Conservation (phyloP, 2,888 invertebrate species). For the Chouioia cunea region DNA sequence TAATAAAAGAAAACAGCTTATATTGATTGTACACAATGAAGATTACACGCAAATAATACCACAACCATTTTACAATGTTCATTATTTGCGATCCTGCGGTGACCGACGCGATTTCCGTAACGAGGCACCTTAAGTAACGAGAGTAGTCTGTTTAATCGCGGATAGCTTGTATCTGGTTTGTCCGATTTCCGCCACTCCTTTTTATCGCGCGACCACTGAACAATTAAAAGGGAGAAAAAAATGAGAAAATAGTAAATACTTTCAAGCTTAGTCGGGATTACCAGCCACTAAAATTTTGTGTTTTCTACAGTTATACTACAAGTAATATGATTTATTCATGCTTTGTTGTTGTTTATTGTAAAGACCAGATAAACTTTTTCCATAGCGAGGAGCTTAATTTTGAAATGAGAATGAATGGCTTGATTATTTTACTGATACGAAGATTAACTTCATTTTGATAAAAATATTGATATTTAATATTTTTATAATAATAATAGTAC, state of each 20-base stretch:
- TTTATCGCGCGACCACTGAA: background rate
- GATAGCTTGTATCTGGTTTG: background rate
- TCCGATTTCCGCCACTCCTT: slow-evolving; percentile 1
- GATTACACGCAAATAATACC: background rate
- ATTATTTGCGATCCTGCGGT: background rate
- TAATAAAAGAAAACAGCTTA: background rate
- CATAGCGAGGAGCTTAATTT: too few relatives aligned
- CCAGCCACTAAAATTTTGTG: slow-evolving; percentile 30
- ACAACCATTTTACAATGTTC: background rate
- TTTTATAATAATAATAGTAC: background rate
- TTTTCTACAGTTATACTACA: background rate
- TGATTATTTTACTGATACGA: slow-evolving; percentile 18
- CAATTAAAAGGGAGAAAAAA: background rate
- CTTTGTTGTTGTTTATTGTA: slow-evolving; percentile 33
- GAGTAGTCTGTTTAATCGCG: slow-evolving; percentile 8
- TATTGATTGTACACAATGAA: background rate
- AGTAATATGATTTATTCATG: slow-evolving; percentile 34
- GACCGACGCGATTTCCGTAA: slow-evolving; percentile 10
- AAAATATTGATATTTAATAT: background rate
- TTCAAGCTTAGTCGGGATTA: slow-evolving; percentile 30
- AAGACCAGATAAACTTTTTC: slow-evolving; percentile 32
- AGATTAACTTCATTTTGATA: background rate
- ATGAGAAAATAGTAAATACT: background rate
- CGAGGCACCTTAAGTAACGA: slow-evolving; percentile 11
- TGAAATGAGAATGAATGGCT: background rate